Base-by-base conservation (phyloP, 1,140 invertebrate genomes). In the Drosophila fuyamai region DNA sequence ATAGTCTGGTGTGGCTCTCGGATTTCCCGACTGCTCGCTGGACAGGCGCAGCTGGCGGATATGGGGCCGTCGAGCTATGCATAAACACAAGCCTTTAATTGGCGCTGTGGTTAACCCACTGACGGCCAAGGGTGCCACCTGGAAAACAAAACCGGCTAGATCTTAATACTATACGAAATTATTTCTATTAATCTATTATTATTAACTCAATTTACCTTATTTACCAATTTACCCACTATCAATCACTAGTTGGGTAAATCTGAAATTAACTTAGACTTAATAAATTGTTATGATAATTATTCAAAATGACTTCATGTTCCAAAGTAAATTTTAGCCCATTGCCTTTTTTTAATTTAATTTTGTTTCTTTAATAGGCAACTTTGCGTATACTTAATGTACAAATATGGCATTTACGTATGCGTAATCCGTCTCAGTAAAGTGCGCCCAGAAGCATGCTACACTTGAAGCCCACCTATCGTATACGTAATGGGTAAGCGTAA, bases 21-120 rank as follows among this genome's bases (percentile, higher is more conserved):
- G 60, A 67, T 67, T 50, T 66, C 60, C 60, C 63, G 7, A 63
- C 35, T 10, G 60, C 16, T 14, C 35, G 44, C 63, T 67, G 63
- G 63, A 66, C 63, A 43, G 53, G 59, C 54, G 35, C 43, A 7
- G 48, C 48, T 51, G 48, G 48, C 23, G 62, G 62, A 66, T 44
- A 32, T 36, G 59, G 27, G 29, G 48, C 29, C n/a, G 29, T 35
- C 48, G 48, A 14, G n/a, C 10, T 13, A n/a, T 23, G 23, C 23
- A 23, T 53, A 53, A 53, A 36, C 50, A 53, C 50, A 7, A 51
- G 48, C 48, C 48, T 14, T 16, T 51, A 14, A 51, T 32, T 51
- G 29, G 29, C 18, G 16, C 5, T 35, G 29, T 5, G 4, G 8
- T 51, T 35, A 51, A 12, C 48, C 48, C 48, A 35, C n/a, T 51